Base-by-base conservation (phyloP, 2,113 vertebrate genomes). In the Daubentonia madagascariensis region DNA sequence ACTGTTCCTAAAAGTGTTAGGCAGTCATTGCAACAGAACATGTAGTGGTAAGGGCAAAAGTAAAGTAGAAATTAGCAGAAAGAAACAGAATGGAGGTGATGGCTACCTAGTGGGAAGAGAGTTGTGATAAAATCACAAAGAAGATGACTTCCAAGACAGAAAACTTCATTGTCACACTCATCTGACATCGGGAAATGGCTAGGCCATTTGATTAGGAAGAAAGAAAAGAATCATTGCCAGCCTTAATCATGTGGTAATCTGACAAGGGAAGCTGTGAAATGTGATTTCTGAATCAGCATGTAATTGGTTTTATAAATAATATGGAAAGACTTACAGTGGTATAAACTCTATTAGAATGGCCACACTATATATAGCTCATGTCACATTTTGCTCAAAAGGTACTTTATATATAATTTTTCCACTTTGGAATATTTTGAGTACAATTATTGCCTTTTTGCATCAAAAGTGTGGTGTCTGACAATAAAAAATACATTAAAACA, bases 271-370 rank as follows among this genome's bases (percentile, higher is more conserved):
- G 40, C 75, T 97, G 73, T 81, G 80, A 89, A 97, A 92, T 88
- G 59, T 92, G 76, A 87, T 81, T 96, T 91, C 52, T 52, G 54
- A 76, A 97, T 93, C 57, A 94, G 54, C 67, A 75, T 94, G 11
- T 78, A 94, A 97, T 89, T 92, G 65, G 59, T 92, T 97, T 97
- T 90, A 89, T 59, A 96, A 91, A 95, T 80, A 81, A 91, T 85
- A 68, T 59, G 75, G 85, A 86, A 90, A 85, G 63, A 80, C 6
- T 61, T 88, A 17, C 48, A 45, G 22, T 37, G 30, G 23, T 63
- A 70, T 45, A 40, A 85, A 73, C 6, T 86, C 14, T 63, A 84
- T 87, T 30, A n/a, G 25, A 88, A 30, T 63, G 54, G 28, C 11
- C 14, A 25, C 13, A 16, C 6, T 84, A 67, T 75, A 76, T 57